Evolutionary conservation across 2,113 vertebrate species (phyloP).

Genomic region (Tursiops truncatus): DNA sequence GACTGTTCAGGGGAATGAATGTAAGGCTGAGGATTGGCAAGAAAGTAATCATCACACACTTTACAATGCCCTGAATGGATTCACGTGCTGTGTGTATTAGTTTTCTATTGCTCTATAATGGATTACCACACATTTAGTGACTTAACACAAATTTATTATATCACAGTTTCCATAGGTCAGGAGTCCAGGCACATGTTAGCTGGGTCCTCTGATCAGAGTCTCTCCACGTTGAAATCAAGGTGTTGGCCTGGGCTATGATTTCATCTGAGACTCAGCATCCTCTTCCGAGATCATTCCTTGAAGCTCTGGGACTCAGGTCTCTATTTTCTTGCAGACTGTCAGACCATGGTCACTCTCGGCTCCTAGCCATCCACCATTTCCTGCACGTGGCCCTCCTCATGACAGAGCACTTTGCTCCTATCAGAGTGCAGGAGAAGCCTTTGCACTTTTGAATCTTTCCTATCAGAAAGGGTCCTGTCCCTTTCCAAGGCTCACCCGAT

Average conservation of each 20-base stretch:
- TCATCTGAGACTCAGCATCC: not conserved
- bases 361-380: not conserved
- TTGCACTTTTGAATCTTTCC: not conserved
- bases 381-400: not conserved
- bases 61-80: not conserved
- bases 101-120: not conserved
- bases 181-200: not conserved
- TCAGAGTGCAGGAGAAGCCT: not conserved
- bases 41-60: not conserved
- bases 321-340: not conserved
- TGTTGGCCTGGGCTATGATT: not conserved
- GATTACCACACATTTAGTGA: not conserved
- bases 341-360: not conserved
- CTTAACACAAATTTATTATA: not conserved
- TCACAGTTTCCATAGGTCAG: not conserved
- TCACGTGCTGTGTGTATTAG: not conserved
- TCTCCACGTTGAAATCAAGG: not conserved
- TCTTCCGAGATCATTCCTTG: not conserved
- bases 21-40: not conserved
- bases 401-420: not conserved
- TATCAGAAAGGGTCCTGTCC: not conserved
- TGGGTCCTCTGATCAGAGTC: not conserved
- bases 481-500: not conserved
- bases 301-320: not conserved
- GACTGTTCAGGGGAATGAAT: not conserved